Evolutionary conservation across 2,888 invertebrate genomes (phyloP), one percentile per base, ranked within the genome.

Genomic region (Tipula vernalis): DNA sequence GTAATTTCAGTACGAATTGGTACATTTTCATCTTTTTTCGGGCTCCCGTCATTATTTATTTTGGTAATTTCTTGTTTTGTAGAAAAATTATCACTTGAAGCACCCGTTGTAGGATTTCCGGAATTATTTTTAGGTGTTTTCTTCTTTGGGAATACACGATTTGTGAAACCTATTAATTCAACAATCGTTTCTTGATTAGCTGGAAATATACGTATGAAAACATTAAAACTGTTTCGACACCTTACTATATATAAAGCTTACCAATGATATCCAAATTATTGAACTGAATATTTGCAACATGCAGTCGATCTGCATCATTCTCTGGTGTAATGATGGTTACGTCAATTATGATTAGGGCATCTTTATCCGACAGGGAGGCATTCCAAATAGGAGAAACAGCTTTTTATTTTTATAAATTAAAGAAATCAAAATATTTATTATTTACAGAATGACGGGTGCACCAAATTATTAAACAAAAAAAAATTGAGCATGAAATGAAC

Each of bases 151-250:
- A 94, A 93, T 3, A 97, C 94, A 86, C 97, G 94, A 89, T 96
- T 95, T 3, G 95, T 93, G 90, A 98, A 98, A n/a, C 97, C 96
- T 88, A 98, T 94, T 87, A 99, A 91, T 91, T 99, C 98, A 10
- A 98, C 96, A 88, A 98, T 96, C 0, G 98, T 98, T 91, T 98
- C 98, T 91, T 98, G 98, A 92, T 98, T 98, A 0, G 98, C 97
- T 96, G 90, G 13, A 89, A 88, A 86, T 18, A 28, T 28, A 12
- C 28, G n/a, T n/a, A n/a, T 71, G 28, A 71, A 10, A 28, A 8
- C 10, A 71, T 71, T 28, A 71, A 57, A 87, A 28, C 28, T 28
- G 28, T 28, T 28, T 85, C 86, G 86, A 10, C 12, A 36, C 36
- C 47, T 5, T 39, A 83, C 28, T 86, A 12, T 10, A 12, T 10